phyloP scores from a whole-genome alignment of 2,113 vertebrate species.

The Trachemys scripta region DNA sequence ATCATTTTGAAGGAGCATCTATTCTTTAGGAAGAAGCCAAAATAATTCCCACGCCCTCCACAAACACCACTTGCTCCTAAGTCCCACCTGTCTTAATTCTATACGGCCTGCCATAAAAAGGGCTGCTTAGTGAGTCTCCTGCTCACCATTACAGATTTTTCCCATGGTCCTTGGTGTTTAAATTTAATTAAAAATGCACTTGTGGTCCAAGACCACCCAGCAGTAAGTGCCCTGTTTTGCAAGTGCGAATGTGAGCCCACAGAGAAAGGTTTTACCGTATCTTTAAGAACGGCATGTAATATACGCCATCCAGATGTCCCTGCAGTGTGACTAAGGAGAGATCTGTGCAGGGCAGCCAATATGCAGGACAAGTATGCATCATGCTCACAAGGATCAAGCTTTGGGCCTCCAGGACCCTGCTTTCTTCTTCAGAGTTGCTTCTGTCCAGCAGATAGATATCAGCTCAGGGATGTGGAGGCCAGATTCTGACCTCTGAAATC shows the following conservation, averaged over 20 bases:
- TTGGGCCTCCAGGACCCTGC: neutral
- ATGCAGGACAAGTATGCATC: neutral
- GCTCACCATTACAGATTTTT: neutral
- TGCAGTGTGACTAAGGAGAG: neutral
- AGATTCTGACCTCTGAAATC: neutral
- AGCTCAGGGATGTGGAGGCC: neutral
- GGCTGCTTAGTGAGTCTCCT: neutral
- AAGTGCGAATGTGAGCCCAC: neutral
- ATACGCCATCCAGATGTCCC: neutral
- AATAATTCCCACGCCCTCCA: neutral
- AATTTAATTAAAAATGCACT: conserved; percentile 7
- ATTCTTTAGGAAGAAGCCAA: neutral
- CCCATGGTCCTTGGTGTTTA: neutral
- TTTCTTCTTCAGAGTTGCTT: neutral
- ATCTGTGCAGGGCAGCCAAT: neutral
- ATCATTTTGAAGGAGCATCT: neutral
- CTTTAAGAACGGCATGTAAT: neutral
- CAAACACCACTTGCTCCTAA: neutral
- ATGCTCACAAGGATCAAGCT: neutral
- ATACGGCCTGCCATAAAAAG: neutral
- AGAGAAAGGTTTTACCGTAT: neutral
- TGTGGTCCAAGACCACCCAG: neutral
- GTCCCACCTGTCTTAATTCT: neutral
- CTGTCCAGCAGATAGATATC: neutral
- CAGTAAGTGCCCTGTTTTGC: neutral